phyloP scores from a whole-genome alignment of 2,113 vertebrate genomes.

The Scomber japonicus region DNA sequence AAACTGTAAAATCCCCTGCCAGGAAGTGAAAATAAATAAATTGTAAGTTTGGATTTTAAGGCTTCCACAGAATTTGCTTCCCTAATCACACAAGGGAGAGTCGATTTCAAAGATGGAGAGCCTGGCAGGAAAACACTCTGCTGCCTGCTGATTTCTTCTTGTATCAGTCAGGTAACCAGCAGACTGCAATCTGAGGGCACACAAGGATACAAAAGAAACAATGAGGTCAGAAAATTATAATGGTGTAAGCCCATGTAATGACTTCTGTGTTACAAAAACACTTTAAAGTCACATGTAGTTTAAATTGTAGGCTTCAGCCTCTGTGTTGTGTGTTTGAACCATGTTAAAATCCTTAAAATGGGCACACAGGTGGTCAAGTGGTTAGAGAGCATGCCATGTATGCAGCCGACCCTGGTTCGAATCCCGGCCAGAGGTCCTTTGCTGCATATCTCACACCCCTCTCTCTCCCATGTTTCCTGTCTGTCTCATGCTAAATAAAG shows the following conservation, averaged over 20 bases:
- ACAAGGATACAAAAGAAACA: conserved; percentile 22
- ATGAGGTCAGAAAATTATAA: conserved; percentile 31
- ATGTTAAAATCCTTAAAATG: no score
- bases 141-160: conserved; percentile 33
- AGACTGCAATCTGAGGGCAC: conserved; percentile 33
- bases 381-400: no score
- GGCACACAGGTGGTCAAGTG: no score
- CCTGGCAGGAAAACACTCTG: conserved; percentile 39
- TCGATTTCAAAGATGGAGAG: conserved; percentile 46
- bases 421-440: no score
- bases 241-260: conserved; percentile 20
- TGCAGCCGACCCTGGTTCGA: no score
- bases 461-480: no score
- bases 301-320: not conserved
- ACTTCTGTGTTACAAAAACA: not conserved
- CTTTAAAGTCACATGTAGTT: not conserved
- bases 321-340: no score
- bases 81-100: conserved; percentile 59
- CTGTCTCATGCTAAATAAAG: no score
- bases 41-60: conserved; percentile 57
- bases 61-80: conserved; percentile 65
- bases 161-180: conserved; percentile 25
- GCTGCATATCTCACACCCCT: no score
- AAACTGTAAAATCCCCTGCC: conserved; percentile 55
- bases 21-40: conserved; percentile 64